Conservation (phyloP, 2,888 invertebrate genomes). For the Isotomurus palustris region DNA sequence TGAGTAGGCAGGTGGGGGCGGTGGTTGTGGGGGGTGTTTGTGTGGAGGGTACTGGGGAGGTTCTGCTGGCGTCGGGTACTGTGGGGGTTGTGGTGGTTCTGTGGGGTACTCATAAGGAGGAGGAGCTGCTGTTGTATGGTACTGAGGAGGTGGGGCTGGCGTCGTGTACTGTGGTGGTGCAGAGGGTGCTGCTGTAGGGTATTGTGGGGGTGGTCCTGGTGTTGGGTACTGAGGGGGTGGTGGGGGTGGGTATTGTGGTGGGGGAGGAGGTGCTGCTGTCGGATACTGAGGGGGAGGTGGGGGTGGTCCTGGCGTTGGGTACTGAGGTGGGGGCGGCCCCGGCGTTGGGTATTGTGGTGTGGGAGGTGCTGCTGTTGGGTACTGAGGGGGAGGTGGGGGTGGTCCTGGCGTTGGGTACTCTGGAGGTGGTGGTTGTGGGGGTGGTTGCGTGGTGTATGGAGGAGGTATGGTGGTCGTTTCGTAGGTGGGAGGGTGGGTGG, state of each 20-base stretch:
- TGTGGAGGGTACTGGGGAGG: neutral
- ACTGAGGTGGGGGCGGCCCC: conserved; percentile 1
- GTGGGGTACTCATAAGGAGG: no score
- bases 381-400: conserved; percentile 1
- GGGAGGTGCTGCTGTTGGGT: neutral
- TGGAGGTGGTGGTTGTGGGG: neutral
- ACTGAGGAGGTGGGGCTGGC: neutral
- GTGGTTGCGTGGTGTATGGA: neutral
- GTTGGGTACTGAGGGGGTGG: neutral
- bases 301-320: conserved; percentile 9
- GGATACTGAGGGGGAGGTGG: conserved; percentile 1
- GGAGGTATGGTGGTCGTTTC: neutral
- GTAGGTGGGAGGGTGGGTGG: neutral
- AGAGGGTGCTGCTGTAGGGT: neutral
- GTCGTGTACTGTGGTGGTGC: neutral
- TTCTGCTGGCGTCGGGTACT: no score
- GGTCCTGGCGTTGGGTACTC: conserved; percentile 10
- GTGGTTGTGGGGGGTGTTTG: neutral
- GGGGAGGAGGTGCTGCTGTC: neutral
- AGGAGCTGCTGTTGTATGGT: no score
- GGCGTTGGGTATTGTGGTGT: neutral
- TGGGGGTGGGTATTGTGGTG: neutral
- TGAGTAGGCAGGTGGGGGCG: neutral
- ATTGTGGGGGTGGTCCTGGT: neutral
- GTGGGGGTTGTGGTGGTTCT: no score